Base-by-base conservation (phyloP, 2,797 vertebrate genomes). In the Nyctalus aviator region DNA sequence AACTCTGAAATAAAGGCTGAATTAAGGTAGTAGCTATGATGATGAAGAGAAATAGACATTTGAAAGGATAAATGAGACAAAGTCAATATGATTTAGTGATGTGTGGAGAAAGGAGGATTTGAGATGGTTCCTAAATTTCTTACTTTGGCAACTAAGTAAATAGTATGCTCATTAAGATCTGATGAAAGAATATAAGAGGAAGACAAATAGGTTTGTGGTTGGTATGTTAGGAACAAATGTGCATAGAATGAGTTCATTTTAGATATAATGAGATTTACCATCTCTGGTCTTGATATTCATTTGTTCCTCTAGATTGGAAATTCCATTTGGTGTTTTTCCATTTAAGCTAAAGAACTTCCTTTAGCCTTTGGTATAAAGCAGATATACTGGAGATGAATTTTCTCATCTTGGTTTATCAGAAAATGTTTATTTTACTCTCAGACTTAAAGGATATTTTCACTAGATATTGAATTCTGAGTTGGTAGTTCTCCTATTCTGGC, bases 1-100 rank as follows among this genome's bases (percentile, higher is more conserved):
- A 78, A 83, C 25, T 30, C 27, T 5, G 72, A 95, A 92, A 53
- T 53, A 53, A 20, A 83, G 50, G 2, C 64, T 75, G 32, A 46
- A 78, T 86, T n/a, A 90, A 88, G 94, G 23, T 94, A 93, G 68
- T 92, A 30, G 32, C 83, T 50, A 1, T 91, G 78, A 59, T 69
- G 30, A 71, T 94, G 9, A 84, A 92, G 57, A 93, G 20, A 91
- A 71, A 21, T 84, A 83, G 32, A 81, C 9, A 41, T 62, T 72
- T 94, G 53, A 89, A 72, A 27, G 15, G 35, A 84, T 75, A 82
- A 64, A 5, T 82, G 32, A 81, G 32, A 59, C 57, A 72, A 78
- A 66, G 13, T n/a, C 37, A 72, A 0, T 81, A 81, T 32, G 44
- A 85, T 90, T 68, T 91, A 72, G 37, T 93, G 68, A 48, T 88